Base-by-base conservation (phyloP, 2,888 invertebrate genomes). In the Coelinius sp. region DNA sequence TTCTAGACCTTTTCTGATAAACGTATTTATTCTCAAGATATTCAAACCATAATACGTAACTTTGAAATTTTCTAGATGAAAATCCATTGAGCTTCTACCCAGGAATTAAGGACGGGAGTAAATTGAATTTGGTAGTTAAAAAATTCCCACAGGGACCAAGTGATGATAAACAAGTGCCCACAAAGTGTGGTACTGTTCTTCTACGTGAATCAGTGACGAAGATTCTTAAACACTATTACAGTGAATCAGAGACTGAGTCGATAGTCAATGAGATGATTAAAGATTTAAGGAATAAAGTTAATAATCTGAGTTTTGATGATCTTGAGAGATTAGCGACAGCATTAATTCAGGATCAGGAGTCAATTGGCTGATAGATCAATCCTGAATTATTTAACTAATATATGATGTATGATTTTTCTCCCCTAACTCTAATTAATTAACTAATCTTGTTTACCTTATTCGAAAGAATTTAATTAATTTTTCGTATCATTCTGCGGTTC, bases 101-200 rank as follows among this genome's bases (percentile, higher is more conserved):
- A 4, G 90, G 91, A 76, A 93, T 95, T 38, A 93, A 92, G 85
- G 93, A 94, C 74, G 94, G 94, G 1, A 91, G 92, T 14, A 95
- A 93, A 86, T 83, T 95, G 53, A 93, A 93, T 83, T 88, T 95
- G 73, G 89, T 94, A 25, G 91, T 94, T 3, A 93, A 92, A 82
- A 94, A 93, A 79, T 71, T 74, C 0, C 74, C 75, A 12, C 77
- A 80, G 64, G 81, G 80, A 14, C 75, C 83, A n/a, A 78, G 76
- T 56, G 78, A 83, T 27, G 78, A 68, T 0, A 85, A 80, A 75
- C 66, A 78, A 24, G 24, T 75, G 0, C 62, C 76, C 0, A 72
- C 73, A 2, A 81, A 79, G 62, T 72, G 75, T 0, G 83, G 87
- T 52, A 77, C 81, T 10, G 76, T 92, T 68, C 88, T 90, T 0